Evolutionary conservation across 2,888 invertebrate genomes (phyloP).

Genomic region (Andrena minutula): DNA sequence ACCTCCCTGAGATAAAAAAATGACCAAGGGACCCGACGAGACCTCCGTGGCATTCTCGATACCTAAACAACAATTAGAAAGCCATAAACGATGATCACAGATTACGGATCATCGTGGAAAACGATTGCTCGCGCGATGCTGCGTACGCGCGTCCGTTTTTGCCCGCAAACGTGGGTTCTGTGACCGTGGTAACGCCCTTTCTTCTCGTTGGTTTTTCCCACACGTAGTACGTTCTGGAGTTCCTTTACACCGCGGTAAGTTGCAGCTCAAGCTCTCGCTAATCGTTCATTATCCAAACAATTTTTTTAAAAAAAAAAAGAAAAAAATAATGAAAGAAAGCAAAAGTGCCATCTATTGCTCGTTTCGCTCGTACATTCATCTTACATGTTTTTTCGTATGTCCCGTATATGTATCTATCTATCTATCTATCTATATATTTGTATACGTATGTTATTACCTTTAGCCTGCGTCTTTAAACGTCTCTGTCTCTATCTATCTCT

Average conservation of each 20-base stretch:
- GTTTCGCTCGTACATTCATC: constrained; percentile 81
- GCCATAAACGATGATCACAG: too few relatives aligned
- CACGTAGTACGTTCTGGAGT: constrained; percentile 98
- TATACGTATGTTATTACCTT: constrained; percentile 59
- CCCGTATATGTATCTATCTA: constrained; percentile 69
- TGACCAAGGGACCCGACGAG: too few relatives aligned
- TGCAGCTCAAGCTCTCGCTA: constrained; percentile 87
- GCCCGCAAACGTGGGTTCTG: constrained; percentile 82
- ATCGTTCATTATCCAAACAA: constrained; percentile 79
- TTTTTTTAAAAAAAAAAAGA: constrained; percentile 25
- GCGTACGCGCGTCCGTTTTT: constrained; percentile 75
- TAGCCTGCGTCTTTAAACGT: constrained; percentile 59
- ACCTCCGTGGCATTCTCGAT: too few relatives aligned
- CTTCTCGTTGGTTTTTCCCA: constrained; percentile 85
- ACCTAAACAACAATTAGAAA: too few relatives aligned
- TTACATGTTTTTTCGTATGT: constrained; percentile 80
- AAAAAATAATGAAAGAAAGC: constrained; percentile 49
- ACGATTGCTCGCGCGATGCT: constrained; percentile 70
- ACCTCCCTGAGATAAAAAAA: neutral
- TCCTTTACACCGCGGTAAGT: constrained; percentile 99
- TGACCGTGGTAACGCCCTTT: constrained; percentile 85
- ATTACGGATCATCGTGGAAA: neutral
- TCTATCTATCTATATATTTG: constrained; percentile 67
- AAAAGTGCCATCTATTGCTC: constrained; percentile 80
- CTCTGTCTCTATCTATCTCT: constrained; percentile 25